phyloP scores from a whole-genome alignment of 2,797 vertebrate species.

The Percopsis omiscomaycus region DNA sequence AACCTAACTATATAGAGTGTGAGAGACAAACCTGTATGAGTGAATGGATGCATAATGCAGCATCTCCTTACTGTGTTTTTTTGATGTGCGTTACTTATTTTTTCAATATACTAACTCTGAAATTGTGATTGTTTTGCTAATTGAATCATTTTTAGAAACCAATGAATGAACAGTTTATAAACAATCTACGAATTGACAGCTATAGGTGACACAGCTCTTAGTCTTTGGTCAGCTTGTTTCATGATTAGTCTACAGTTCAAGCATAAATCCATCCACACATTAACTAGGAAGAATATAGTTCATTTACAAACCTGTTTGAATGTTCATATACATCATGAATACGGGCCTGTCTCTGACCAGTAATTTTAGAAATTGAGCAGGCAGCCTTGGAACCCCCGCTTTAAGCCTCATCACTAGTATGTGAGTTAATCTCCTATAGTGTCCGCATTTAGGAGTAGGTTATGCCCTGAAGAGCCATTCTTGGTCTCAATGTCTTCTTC shows the following conservation, averaged over 20 bases:
- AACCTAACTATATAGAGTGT: constrained; percentile 7
- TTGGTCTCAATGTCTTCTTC: constrained; percentile 80
- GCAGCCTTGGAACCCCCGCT: too few relatives aligned
- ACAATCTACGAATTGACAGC: neutral
- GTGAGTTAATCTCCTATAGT: neutral
- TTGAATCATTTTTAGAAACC: neutral
- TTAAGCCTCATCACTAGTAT: constrained; percentile 2
- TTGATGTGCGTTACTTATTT: neutral
- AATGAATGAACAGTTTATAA: neutral
- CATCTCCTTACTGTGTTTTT: neutral
- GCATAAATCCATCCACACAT: neutral
- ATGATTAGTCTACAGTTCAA: neutral
- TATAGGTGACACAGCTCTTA: neutral
- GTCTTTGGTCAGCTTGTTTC: neutral
- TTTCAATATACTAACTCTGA: neutral
- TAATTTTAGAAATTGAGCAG: neutral
- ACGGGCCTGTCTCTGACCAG: neutral
- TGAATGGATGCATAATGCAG: neutral
- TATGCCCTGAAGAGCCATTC: constrained; percentile 17
- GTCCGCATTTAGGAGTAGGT: constrained; percentile 22
- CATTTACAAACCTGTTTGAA: neutral
- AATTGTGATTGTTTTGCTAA: neutral
- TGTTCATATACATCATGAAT: neutral
- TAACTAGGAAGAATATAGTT: neutral
- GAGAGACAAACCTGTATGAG: constrained; percentile 18